Evolutionary conservation across 2,113 vertebrate genomes (phyloP).

Genomic region (Thamnaconus septentrionalis): DNA sequence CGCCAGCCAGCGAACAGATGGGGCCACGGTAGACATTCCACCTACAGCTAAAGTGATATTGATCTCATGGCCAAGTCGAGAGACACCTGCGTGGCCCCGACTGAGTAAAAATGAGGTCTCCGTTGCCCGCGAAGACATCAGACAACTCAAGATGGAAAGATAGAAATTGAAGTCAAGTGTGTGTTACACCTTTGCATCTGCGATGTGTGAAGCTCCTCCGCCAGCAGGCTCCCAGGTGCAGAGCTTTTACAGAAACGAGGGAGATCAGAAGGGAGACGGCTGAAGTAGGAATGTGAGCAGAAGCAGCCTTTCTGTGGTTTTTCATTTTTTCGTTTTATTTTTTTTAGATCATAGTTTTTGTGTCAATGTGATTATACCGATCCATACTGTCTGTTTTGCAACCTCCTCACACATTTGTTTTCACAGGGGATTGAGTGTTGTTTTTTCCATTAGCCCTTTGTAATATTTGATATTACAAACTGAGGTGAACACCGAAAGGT

Average conservation of each 20-base stretch:
- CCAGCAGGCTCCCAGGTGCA: conserved; percentile 24
- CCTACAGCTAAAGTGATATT: conserved; percentile 35
- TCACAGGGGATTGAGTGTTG: too few relatives aligned
- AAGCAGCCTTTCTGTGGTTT: background rate
- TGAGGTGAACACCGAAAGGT: too few relatives aligned
- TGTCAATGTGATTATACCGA: background rate
- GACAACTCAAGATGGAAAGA: conserved; percentile 22
- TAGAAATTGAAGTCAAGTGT: conserved; percentile 39
- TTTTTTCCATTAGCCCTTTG: too few relatives aligned
- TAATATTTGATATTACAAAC: too few relatives aligned
- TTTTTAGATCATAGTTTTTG: background rate
- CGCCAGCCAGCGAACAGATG: conserved; percentile 34
- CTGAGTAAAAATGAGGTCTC: conserved; percentile 25
- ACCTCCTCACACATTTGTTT: background rate
- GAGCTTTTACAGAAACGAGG: conserved; percentile 17
- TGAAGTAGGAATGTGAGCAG: conserved; percentile 8
- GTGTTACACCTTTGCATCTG: conserved; percentile 38
- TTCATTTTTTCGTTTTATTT: background rate
- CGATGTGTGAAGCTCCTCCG: conserved; percentile 23
- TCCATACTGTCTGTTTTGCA: background rate
- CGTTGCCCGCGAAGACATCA: conserved; percentile 29
- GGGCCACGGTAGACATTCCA: conserved; percentile 18
- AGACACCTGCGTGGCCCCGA: conserved; percentile 28
- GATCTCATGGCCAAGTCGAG: conserved; percentile 46
- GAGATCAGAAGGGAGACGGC: conserved; percentile 7